Evolutionary conservation across 2,888 invertebrate species (phyloP).

Genomic region (Ecliptopera silaceata): DNA sequence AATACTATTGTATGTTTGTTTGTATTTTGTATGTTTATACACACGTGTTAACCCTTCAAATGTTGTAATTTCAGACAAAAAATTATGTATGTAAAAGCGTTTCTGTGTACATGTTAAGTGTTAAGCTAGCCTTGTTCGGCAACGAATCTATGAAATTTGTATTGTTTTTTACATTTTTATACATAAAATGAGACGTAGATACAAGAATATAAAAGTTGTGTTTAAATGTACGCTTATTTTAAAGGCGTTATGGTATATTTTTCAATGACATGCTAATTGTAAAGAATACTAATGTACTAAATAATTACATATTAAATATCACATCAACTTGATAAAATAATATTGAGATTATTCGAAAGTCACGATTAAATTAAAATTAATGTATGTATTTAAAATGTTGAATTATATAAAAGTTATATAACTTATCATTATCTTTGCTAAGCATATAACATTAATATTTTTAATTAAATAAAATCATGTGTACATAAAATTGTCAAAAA

Average conservation of each 20-base stretch:
- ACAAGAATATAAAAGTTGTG: neutral
- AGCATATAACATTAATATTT: slow-evolving; percentile 5
- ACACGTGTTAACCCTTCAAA: too few relatives aligned
- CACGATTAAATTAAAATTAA: slow-evolving; percentile 8
- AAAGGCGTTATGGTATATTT: neutral
- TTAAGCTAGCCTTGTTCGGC: slow-evolving; percentile 16
- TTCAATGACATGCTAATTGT: neutral
- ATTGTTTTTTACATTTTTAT: slow-evolving; percentile 26
- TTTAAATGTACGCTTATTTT: neutral
- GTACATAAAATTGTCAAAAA: too few relatives aligned
- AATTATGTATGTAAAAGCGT: neutral
- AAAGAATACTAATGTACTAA: neutral
- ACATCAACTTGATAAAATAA: slow-evolving; percentile 1
- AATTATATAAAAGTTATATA: neutral
- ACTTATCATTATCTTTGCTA: slow-evolving; percentile 6
- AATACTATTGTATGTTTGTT: neutral
- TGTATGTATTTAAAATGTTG: neutral
- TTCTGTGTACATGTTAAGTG: too few relatives aligned
- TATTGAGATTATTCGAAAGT: slow-evolving; percentile 17
- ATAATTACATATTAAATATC: neutral
- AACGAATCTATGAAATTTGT: slow-evolving; percentile 24
- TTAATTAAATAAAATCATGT: slow-evolving; percentile 1
- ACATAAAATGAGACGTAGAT: slow-evolving; percentile 6
- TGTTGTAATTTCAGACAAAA: too few relatives aligned
- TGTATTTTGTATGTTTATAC: too few relatives aligned